Evolutionary conservation across 2,888 invertebrate species (phyloP).

Genomic region (Metacarcinus magister): DNA sequence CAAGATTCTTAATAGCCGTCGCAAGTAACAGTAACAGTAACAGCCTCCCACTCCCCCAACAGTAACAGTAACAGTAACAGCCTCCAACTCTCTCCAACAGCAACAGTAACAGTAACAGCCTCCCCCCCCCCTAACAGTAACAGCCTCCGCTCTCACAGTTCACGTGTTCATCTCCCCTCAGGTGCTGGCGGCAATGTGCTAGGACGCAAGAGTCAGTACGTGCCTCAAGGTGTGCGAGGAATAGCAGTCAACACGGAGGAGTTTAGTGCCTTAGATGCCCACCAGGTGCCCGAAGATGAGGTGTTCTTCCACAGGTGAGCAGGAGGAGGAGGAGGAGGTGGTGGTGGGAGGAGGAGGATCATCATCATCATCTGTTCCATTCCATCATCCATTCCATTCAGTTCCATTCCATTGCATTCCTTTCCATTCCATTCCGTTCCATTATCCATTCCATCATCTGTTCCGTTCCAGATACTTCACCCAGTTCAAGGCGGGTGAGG

Average conservation of each 20-base stretch:
- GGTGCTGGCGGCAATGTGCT: conserved; percentile 82
- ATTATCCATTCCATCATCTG: not conserved
- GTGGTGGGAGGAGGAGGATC: not conserved
- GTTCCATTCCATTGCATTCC: not conserved
- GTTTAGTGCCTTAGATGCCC: conserved; percentile 86
- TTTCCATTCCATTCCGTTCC: not conserved
- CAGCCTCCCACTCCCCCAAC: too few species aligned
- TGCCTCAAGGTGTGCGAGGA: conserved; percentile 89
- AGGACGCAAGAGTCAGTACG: conserved; percentile 85
- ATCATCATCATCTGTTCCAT: too few species aligned
- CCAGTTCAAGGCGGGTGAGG: conserved; percentile 61
- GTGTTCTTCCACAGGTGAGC: conserved; percentile 89
- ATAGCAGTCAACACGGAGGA: conserved; percentile 90
- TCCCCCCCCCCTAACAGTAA: too few species aligned
- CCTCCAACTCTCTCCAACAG: too few species aligned
- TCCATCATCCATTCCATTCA: not conserved
- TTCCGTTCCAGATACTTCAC: conserved; percentile 84
- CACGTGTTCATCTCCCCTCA: not conserved
- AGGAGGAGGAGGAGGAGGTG: not conserved
- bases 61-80: too few species aligned
- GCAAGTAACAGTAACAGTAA: too few species aligned
- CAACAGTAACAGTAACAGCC: too few species aligned
- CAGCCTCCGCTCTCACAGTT: too few species aligned
- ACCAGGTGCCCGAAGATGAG: conserved; percentile 95
- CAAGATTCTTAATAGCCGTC: too few species aligned